Conservation (phyloP, 2,797 vertebrate genomes). For the Crax fasciolata region DNA sequence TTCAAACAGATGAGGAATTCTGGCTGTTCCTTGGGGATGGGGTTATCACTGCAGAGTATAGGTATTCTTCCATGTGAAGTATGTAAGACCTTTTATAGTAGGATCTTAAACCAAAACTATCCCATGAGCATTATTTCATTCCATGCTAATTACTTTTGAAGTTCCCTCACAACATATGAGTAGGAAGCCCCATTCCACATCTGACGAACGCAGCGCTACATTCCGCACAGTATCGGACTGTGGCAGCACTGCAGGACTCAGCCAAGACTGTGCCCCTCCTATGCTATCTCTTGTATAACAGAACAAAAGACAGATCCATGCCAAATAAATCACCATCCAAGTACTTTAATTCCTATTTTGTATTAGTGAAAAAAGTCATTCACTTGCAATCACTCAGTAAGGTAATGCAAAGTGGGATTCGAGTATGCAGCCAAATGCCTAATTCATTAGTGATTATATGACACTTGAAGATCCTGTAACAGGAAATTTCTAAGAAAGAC, state of each 20-base stretch:
- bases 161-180: fast-evolving
- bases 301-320: not conserved
- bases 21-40: not conserved
- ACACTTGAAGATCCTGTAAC: not conserved
- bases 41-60: not conserved
- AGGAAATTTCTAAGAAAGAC: constrained; percentile 5
- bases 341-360: not conserved
- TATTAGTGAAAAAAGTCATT: constrained; percentile 4
- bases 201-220: not conserved
- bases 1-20: not conserved
- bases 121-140: not conserved
- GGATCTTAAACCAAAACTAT: not conserved
- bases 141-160: not conserved
- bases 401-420: not conserved
- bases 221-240: not conserved
- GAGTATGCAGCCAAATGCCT: not conserved
- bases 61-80: not conserved
- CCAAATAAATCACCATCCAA: constrained; percentile 13
- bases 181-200: not conserved
- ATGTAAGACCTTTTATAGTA: not conserved
- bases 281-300: not conserved
- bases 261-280: not conserved
- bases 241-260: not conserved
- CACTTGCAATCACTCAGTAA: constrained; percentile 2
- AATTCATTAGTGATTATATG: not conserved